Evolutionary conservation across 2,888 invertebrate species (phyloP), one percentile per base, ranked within the genome.

Genomic region (Alviniconcha strummeri): DNA sequence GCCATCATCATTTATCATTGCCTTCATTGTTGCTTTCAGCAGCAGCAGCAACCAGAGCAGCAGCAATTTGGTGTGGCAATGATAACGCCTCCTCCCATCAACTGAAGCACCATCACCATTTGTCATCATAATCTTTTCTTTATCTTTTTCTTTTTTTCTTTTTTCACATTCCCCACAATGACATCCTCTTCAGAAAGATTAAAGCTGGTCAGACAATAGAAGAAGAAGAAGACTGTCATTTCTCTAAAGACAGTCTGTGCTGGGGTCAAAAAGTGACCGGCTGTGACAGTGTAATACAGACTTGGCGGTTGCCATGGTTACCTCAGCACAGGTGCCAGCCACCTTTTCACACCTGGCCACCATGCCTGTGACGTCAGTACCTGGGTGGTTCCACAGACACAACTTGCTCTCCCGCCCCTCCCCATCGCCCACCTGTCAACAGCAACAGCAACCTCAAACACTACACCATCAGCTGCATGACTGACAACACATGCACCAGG

Each of bases 41-140:
- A 60, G 8, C 60, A 4, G 8, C 60, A 60, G 8, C 60, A 60
- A 11, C 60, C 8, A 1, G 9, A 60, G 93, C 91, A 92, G 92
- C 90, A 93, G 92, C 74, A 93, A 88, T 84, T 93, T 93, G 54
- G 92, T 91, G 86, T 93, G 93, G 85, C 93, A 93, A 84, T 93
- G 92, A 83, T 93, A 93, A 92, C 89, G 81, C 92, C 92, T 8
- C 92, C 92, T 1, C 90, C 91, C 67, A 92, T 86, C 60, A 93
- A 60, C 60, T 60, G 60, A 60, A 60, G 13, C 60, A 60, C 4
- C 36, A 36, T 36, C 36, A 36, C 36, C 36, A 36, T 60, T 60
- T 11, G 8, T 60, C 13, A 3, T 60, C 60, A 60, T 60, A 11
- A 11, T 60, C 60, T 11, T 60, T 60, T 4, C 13, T 60, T 60